Percentiles rank a stretch among this genome's conserved stretches.
Conservation (phyloP, 2,888 invertebrate genomes). For the Neocrepidodera transversa region DNA sequence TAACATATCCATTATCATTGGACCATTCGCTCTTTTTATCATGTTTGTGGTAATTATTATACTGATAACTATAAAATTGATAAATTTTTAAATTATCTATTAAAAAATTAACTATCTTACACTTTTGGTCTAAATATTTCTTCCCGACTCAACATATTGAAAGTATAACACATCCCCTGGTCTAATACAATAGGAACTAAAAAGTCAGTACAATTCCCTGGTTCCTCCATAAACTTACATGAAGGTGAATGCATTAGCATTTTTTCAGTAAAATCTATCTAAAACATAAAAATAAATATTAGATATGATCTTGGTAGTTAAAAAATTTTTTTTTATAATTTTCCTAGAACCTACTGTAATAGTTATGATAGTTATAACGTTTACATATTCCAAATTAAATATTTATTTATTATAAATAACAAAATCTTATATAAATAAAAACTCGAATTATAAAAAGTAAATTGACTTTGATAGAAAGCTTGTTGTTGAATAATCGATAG, state of each 20-base stretch:
- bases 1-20: constrained; percentile 10
- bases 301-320: too few relatives aligned
- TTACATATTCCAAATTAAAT: too few relatives aligned
- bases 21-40: neutral
- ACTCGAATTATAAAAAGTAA: too few relatives aligned
- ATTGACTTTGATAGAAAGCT: too few relatives aligned
- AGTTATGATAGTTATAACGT: too few relatives aligned
- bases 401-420: too few relatives aligned
- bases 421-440: too few relatives aligned
- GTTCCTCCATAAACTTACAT: constrained; percentile 5
- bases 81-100: too few relatives aligned
- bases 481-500: too few relatives aligned
- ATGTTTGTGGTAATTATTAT: neutral
- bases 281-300: neutral
- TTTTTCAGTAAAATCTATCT: neutral
- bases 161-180: constrained; percentile 19
- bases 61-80: neutral
- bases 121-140: constrained; percentile 21
- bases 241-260: neutral
- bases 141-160: constrained; percentile 14
- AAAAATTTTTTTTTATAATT: too few relatives aligned
- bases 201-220: neutral
- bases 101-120: too few relatives aligned
- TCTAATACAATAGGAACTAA: constrained; percentile 17
- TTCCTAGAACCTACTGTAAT: too few relatives aligned